These are phyloP conservation scores for Adelphocoris suturalis DNA, from an alignment of 2,888 invertebrate species.

Conservation along the genomic window DNA sequence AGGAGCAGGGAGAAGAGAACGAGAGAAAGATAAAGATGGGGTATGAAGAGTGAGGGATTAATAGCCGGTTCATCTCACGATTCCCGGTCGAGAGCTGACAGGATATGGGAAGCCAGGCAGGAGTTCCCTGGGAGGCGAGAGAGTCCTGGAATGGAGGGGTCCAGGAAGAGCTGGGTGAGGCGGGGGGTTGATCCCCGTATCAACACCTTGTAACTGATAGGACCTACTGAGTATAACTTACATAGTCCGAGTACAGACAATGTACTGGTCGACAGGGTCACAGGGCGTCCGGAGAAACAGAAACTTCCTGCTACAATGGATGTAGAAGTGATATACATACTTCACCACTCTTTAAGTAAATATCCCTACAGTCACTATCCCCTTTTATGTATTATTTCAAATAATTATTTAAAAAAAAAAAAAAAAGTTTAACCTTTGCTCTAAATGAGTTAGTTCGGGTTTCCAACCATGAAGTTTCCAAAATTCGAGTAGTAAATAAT, in stretches of 20 bases:
- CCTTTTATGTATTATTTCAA: too few relatives aligned
- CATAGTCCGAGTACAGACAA: not conserved
- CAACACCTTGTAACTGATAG: not conserved
- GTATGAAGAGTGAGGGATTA: constrained; percentile 41
- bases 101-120: not conserved
- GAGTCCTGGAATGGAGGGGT: not conserved
- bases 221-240: not conserved
- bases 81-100: not conserved
- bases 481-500: too few relatives aligned
- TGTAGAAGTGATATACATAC: too few relatives aligned
- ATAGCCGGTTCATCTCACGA: constrained; percentile 28
- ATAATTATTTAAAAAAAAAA: too few relatives aligned
- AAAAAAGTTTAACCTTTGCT: too few relatives aligned
- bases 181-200: not conserved
- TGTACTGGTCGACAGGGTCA: not conserved
- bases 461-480: too few relatives aligned
- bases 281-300: not conserved
- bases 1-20: constrained; percentile 5
- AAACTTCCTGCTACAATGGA: too few relatives aligned
- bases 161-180: not conserved
- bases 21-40: not conserved
- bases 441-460: too few relatives aligned
- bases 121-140: not conserved
- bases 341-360: too few relatives aligned
- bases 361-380: too few relatives aligned